Evolutionary conservation across 1,140 invertebrate genomes (phyloP).

Genomic region (Drosophila repleta): DNA sequence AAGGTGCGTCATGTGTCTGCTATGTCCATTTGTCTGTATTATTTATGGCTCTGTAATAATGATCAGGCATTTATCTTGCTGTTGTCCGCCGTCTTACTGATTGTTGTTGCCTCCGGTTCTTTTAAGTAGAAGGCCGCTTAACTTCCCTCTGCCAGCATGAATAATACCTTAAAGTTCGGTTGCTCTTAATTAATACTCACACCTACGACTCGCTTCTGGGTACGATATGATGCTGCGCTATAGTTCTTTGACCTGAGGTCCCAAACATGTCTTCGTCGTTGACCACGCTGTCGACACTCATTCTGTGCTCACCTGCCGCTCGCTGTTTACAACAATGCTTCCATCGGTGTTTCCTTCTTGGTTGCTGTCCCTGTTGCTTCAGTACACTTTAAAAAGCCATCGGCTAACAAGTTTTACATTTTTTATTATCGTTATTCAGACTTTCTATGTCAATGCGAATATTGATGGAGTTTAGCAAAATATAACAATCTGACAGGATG

Average conservation of each 20-base stretch:
- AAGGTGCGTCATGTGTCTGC: slow-evolving; percentile 56
- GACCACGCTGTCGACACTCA: no score
- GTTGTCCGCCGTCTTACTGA: slow-evolving; percentile 3
- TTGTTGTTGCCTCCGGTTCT: slow-evolving; percentile 25
- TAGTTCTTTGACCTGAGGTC: no score
- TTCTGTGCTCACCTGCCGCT: no score
- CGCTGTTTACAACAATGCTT: no score
- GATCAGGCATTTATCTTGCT: slow-evolving; percentile 78
- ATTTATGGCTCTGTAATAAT: slow-evolving; percentile 79
- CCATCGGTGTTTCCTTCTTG: no score
- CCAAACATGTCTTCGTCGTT: no score
- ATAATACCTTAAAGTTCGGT: slow-evolving; percentile 72
- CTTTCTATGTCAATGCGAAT: no score
- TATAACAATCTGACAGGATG: not conserved
- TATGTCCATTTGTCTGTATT: slow-evolving; percentile 65
- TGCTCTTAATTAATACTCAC: slow-evolving; percentile 69
- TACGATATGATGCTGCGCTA: slow-evolving; percentile 52
- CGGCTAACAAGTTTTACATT: no score
- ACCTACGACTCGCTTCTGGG: slow-evolving; percentile 41
- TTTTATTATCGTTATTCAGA: no score
- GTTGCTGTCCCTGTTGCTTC: no score
- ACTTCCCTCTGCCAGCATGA: slow-evolving; percentile 51
- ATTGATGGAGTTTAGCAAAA: not conserved
- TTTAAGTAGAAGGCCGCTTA: slow-evolving; percentile 22
- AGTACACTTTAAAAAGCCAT: no score